Conservation (phyloP, 2,888 invertebrate species). For the Spilosoma lubricipeda region DNA sequence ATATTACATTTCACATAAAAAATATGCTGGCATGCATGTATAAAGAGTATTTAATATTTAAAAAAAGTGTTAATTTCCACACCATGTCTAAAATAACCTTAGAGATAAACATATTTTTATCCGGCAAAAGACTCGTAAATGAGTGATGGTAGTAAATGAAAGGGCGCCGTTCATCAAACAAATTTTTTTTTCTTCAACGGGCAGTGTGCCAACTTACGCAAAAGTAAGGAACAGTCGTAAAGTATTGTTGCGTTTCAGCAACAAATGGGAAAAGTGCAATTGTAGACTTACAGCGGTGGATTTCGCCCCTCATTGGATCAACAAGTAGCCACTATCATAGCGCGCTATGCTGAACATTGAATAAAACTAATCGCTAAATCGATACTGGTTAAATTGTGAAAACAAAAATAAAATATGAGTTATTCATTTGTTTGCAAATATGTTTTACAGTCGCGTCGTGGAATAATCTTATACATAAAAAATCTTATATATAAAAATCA, state of each 20-base stretch:
- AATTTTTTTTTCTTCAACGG: slow-evolving; percentile 37
- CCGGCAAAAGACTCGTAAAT: neutral
- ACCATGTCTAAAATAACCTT: neutral
- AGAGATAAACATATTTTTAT: neutral
- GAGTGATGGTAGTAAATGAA: slow-evolving; percentile 7
- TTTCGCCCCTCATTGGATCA: neutral
- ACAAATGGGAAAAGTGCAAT: slow-evolving; percentile 3
- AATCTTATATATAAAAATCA: too few relatives aligned
- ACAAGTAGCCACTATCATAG: neutral
- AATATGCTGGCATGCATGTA: neutral
- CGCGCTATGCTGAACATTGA: neutral
- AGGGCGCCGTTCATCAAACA: slow-evolving; percentile 27
- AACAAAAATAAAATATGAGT: neutral
- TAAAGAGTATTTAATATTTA: neutral
- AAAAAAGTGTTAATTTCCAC: neutral
- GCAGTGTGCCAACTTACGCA: slow-evolving; percentile 37
- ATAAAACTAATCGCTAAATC: slow-evolving; percentile 1
- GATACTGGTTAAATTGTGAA: neutral
- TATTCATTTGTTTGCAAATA: neutral
- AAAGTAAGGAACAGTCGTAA: slow-evolving; percentile 4
- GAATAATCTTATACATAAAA: too few relatives aligned
- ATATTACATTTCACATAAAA: neutral
- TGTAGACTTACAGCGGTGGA: neutral
- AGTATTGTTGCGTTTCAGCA: slow-evolving; percentile 1
- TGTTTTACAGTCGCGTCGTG: neutral